Conservation (phyloP, 2,888 invertebrate genomes). For the Leptinotarsa juncta region DNA sequence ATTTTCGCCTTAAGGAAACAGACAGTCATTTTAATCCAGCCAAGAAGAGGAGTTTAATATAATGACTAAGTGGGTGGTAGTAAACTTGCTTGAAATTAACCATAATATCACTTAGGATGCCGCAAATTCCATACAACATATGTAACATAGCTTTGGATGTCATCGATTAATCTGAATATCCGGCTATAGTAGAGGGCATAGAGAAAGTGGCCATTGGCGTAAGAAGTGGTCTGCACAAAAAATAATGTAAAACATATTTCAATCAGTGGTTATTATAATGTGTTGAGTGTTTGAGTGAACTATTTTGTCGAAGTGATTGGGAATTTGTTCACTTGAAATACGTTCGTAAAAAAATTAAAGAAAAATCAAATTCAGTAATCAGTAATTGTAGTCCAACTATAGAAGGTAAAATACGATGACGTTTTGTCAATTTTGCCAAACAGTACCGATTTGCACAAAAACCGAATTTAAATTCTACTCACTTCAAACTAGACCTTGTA, state of each 20-base stretch:
- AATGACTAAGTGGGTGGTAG: constrained; percentile 34
- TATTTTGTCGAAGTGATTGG: too few species aligned
- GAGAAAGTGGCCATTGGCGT: constrained; percentile 12
- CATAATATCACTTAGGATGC: constrained; percentile 44
- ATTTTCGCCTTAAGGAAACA: constrained; percentile 17
- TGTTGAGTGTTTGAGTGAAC: too few species aligned
- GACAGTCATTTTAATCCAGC: constrained; percentile 18
- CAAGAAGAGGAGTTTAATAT: constrained; percentile 31
- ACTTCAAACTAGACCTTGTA: too few species aligned
- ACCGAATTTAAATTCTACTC: too few species aligned
- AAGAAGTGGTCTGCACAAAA: neutral
- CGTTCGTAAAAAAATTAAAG: too few species aligned
- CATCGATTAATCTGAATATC: constrained; percentile 36
- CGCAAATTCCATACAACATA: constrained; percentile 40
- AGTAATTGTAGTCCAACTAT: too few species aligned
- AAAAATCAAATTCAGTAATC: too few species aligned
- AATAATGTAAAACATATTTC: neutral
- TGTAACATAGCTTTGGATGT: constrained; percentile 40
- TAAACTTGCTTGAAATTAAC: constrained; percentile 41
- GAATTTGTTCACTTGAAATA: too few species aligned
- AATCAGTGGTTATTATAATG: neutral
- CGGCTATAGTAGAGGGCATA: neutral
- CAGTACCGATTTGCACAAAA: too few species aligned
- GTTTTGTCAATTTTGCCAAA: too few species aligned
- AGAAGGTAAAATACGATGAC: too few species aligned